Base-by-base conservation (phyloP, 2,888 invertebrate genomes). In the Hydrotaea diabolus region DNA sequence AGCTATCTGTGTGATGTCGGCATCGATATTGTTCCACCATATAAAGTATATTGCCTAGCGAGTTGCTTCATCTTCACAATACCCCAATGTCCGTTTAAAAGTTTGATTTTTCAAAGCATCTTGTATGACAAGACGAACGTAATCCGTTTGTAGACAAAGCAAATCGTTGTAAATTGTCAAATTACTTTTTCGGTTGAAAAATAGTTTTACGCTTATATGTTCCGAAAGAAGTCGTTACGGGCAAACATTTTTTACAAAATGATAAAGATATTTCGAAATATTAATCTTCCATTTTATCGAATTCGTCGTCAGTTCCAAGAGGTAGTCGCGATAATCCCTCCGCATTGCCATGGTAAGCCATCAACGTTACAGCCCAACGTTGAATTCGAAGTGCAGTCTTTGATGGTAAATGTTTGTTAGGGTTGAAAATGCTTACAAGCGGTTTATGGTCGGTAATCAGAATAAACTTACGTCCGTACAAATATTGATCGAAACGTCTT, bases 341-440 rank as follows among this genome's bases (percentile, higher is more conserved):
- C n/a, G 86, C 85, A 36, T 86, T 87, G 8, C 81, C 66, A 73
- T 85, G 83, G 62, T 79, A 83, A 15, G 82, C 82, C 82, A 83
- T 78, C 2, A 80, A 77, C n/a, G 59, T 80, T 1, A 80, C 17
- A 11, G 74, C 77, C 83, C 83, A 83, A 15, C 83, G 69, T 69
- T 80, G 80, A 8, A 80, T 26, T 7, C 83, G 46, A 19, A 39
- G 57, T 36, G 74, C 66, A 8, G 80, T 72, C 55, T 21, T 55
- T 5, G 55, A 15, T 23, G 55, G 55, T 43, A 84, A 64, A 36
- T 85, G 85, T 43, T 57, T 57, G 11, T 13, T 23, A 17, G n/a
- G n/a, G n/a, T n/a, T 49, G 43, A 80, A 80, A 23, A 75, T 66
- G 39, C 39, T 80, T 43, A 77, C 62, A 3, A 76, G 53, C 21